Evolutionary conservation across 2,888 invertebrate species (phyloP), one percentile per base, ranked within the genome.

Genomic region (Colletes collaris): DNA sequence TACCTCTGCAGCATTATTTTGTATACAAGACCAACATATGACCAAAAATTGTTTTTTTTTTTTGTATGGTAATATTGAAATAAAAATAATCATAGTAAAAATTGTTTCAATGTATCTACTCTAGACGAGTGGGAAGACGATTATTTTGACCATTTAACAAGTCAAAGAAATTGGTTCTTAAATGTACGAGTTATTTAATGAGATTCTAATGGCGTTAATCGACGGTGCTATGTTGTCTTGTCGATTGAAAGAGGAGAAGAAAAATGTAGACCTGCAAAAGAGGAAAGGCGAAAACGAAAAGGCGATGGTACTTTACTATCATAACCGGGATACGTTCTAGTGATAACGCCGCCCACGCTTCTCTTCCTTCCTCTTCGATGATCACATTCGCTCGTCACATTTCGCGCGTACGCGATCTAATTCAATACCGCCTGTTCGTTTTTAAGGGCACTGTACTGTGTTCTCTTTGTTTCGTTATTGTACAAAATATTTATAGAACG

Each of bases 331-430:
- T 86, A 89, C 83, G 82, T 52, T 82, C 68, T 58, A 75, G 19
- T 70, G 88, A 90, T 89, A 89, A 81, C 55, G 16, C 76, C n/a
- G 66, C 90, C 90, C 86, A 90, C 90, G 87, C 87, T 81, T 84
- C 84, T 86, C 87, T 88, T 89, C 89, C 89, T 90, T 89, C 89
- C 89, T 87, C 78, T 79, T 76, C 67, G 64, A 77, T 84, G 82
- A 82, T 82, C 77, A 64, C 66, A 73, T 79, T 76, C 67, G 75
- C 58, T 69, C 53, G 78, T 79, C 67, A 76, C 66, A 65, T 53
- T 69, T 58, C 56, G 69, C 59, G 27, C 59, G 58, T 70, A 49
- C 40, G 50, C 66, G 7, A 73, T 68, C 58, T 44, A 58, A 50
- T 82, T 58, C 53, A 53, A 68, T 46, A 13, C 52, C 56, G 55